phyloP scores from a whole-genome alignment of 64 coral and sea anemone genomes.

The Montipora capricornis region DNA sequence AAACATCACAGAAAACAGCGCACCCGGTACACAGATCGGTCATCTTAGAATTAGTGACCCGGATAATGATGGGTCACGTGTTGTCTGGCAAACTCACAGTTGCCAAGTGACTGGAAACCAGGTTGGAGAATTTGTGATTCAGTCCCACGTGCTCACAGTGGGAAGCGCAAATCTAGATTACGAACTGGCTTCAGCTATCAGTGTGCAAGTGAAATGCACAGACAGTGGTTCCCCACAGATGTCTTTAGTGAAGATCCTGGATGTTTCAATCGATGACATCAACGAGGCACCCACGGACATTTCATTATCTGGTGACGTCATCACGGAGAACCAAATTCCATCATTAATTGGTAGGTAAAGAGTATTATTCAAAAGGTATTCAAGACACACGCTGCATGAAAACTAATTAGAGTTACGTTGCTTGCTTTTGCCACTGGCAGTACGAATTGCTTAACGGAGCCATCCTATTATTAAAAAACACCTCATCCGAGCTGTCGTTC shows the following conservation, averaged over 20 bases:
- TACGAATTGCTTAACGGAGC: not conserved
- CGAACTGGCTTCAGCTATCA: conserved; percentile 29
- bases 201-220: conserved; percentile 62
- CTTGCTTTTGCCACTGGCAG: not conserved
- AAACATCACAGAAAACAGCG: conserved; percentile 76
- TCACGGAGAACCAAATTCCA: conserved; percentile 65
- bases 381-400: too few species aligned
- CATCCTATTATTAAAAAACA: too few species aligned
- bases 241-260: conserved; percentile 33
- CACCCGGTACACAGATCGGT: conserved; percentile 73
- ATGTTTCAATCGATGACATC: conserved; percentile 64
- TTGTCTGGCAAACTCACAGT: conserved; percentile 58
- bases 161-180: conserved; percentile 62
- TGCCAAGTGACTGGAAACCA: conserved; percentile 62
- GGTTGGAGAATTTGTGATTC: conserved; percentile 71
- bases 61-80: conserved; percentile 67
- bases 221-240: conserved; percentile 68
- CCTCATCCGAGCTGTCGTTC: too few species aligned
- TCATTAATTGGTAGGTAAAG: conserved; percentile 61
- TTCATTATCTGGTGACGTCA: conserved; percentile 62
- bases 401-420: not conserved
- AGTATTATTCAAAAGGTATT: not conserved
- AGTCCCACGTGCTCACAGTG: conserved; percentile 30
- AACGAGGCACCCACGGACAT: conserved; percentile 78
- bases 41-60: conserved; percentile 73